phyloP scores from a whole-genome alignment of 2,797 vertebrate genomes.

The Pseudomugil gertrudae region DNA sequence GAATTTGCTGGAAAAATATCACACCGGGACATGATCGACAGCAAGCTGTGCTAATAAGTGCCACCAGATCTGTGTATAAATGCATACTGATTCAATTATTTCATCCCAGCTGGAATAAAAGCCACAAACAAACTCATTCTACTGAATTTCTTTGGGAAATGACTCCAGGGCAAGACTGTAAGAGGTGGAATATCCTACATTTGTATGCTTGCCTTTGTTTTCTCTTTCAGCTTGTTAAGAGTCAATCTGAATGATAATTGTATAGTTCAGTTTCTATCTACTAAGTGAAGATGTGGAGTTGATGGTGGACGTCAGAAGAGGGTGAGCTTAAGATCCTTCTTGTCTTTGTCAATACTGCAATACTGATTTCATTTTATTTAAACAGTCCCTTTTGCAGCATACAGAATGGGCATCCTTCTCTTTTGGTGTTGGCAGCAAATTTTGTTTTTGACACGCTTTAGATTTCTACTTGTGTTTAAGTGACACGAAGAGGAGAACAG shows the following conservation, averaged over 20 bases:
- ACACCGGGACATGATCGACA: conserved; percentile 27
- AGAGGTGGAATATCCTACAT: conserved; percentile 59
- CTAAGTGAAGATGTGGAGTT: conserved; percentile 27
- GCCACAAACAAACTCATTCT: conserved; percentile 44
- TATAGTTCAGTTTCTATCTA: conserved; percentile 45
- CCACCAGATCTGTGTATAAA: conserved; percentile 50
- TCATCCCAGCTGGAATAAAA: conserved; percentile 47
- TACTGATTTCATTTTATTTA: conserved; percentile 46
- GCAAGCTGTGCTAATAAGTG: conserved; percentile 52
- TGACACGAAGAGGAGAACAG: conserved; percentile 16
- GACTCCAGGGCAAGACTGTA: conserved; percentile 46
- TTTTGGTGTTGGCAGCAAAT: conserved; percentile 25
- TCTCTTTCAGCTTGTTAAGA: conserved; percentile 62
- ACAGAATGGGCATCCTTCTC: conserved; percentile 4
- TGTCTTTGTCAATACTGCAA: conserved; percentile 37
- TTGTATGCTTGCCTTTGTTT: conserved; percentile 38
- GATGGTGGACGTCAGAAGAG: conserved; percentile 21
- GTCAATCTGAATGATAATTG: conserved; percentile 65
- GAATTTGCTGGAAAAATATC: conserved; percentile 19
- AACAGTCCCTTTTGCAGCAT: conserved; percentile 46
- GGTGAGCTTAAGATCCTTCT: conserved; percentile 1
- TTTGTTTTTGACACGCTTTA: conserved; percentile 32
- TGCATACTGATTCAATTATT: conserved; percentile 58
- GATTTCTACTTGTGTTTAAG: conserved; percentile 45
- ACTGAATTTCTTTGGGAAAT: conserved; percentile 27